Base-by-base conservation (phyloP, 2,888 invertebrate genomes). In the Brachycybe producta region DNA sequence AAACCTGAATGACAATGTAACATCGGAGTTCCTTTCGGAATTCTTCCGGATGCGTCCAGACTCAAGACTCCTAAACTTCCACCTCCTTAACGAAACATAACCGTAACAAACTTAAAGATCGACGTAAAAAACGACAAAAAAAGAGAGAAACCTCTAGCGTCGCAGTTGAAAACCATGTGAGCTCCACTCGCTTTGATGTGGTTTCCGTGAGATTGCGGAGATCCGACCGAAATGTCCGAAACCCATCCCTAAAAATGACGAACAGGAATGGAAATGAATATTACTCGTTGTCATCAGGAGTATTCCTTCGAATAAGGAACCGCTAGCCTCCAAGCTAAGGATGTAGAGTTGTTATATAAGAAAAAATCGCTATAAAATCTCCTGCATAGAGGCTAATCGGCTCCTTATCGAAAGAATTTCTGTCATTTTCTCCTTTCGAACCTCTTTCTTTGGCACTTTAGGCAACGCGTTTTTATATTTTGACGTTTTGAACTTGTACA, bases 391-490 rank as follows among this genome's bases (percentile, higher is more conserved):
- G n/a, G n/a, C n/a, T n/a, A n/a, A n/a, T n/a, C n/a, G n/a, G n/a
- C n/a, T n/a, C n/a, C n/a, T n/a, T n/a, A n/a, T 21, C 46, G 19
- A 32, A 19, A 41, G 15, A 19, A 42, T n/a, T 35, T 17, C 35
- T 7, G 38, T 38, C n/a, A 47, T 21, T n/a, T 38, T 28, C 30
- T 44, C 26, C 32, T 5, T 15, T 45, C 21, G 4, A 7, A 47
- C 71, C 64, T 94, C 92, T 53, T 90, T 88, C 67, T 92, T 94
- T 34, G 92, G 91, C 63, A 90, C 82, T 64, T 91, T 90, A 38
- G 94, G 91, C 59, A 88, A 84, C 56, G 94, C 90, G 81, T 95
- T 95, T 77, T 94, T 95, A 71, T 88, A 95, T 71, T 95, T 95
- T 56, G 92, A 92, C 66, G 90, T 88, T 75, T 94, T 92, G 73